Base-by-base conservation (phyloP, 2,113 vertebrate genomes). In the Macquaria australasica region DNA sequence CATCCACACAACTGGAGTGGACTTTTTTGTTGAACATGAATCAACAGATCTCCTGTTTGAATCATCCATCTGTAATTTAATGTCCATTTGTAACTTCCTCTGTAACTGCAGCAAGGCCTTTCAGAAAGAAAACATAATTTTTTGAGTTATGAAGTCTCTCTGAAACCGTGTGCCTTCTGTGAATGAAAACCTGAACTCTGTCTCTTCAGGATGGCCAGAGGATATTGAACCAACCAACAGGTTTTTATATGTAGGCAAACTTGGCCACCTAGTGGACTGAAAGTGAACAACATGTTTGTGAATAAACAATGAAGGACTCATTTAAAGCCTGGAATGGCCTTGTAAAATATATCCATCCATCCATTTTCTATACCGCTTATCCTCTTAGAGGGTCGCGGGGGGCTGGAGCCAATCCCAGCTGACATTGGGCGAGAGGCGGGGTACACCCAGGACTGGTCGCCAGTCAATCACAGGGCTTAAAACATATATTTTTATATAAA, bases 161-260 rank as follows among this genome's bases (percentile, higher is more conserved):
- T 85, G 41, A 85, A 34, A 77, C 58, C 21, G 10, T 20, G 90
- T 94, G 92, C 93, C 93, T 91, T 87, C 60, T 70, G 79, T 60
- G 37, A 79, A 50, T 77, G n/a, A 37, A 85, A 77, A 73, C 55
- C 66, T 73, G 23, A 77, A 53, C 45, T 59, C 45, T n/a, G 72
- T 81, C 62, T 73, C 12, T 9, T 77, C 60, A 66, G 43, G 28
- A 28, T 51, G 59, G n/a, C 23, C 21, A 34, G 28, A 53, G 34
- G 45, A 39, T 62, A 70, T 0, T 51, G 14, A 59, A 21, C 43
- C 6, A 31, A n/a, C 20, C 8, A 9, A 21, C 50, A 72, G 25
- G 25, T 53, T 73, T 79, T 69, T 39, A 78, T 78, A 56, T 84
- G 59, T 77, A 37, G 69, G 62, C 23, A 45, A 87, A 72, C 59